These are phyloP conservation scores for Platycercus adscitus DNA, from an alignment of 2,113 vertebrate species.

Conservation along the genomic window DNA sequence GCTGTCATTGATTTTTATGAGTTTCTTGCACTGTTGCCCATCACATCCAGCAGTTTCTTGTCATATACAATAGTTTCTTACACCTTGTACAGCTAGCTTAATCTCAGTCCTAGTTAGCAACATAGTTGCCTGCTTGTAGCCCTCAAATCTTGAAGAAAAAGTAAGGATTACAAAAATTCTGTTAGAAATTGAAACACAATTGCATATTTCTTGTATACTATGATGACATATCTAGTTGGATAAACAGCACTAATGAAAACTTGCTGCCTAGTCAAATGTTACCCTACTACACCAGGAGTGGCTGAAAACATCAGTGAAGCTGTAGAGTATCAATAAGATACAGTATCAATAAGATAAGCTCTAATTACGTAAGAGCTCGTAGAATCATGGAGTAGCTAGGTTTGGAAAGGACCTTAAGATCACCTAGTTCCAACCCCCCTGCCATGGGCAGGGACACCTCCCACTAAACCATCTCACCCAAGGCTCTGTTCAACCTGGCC, in stretches of 20 bases:
- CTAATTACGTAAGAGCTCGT: not conserved
- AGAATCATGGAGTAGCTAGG: too few species aligned
- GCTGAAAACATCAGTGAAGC: not conserved
- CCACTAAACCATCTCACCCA: too few species aligned
- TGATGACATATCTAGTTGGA: not conserved
- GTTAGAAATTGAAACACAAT: not conserved
- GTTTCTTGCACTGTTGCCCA: not conserved
- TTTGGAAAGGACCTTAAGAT: too few species aligned
- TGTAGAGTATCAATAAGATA: not conserved
- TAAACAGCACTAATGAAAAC: not conserved
- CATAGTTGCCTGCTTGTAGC: not conserved
- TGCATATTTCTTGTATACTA: not conserved
- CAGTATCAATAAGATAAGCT: too few species aligned
- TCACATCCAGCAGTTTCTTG: not conserved
- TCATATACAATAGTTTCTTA: not conserved
- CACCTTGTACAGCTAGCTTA: not conserved
- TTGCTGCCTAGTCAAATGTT: not conserved
- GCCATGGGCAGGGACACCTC: too few species aligned
- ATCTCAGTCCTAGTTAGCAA: not conserved
- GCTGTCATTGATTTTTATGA: not conserved
- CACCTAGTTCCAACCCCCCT: too few species aligned
- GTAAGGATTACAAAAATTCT: not conserved
- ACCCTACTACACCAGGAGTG: not conserved
- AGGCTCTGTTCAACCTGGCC: too few species aligned
- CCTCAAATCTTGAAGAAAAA: not conserved